A percentile compares a stretch with the other conserved stretches of the same genome.
These are phyloP conservation scores for Maccullochella peelii DNA, from an alignment of 2,113 vertebrate genomes.

Conservation along the genomic window DNA sequence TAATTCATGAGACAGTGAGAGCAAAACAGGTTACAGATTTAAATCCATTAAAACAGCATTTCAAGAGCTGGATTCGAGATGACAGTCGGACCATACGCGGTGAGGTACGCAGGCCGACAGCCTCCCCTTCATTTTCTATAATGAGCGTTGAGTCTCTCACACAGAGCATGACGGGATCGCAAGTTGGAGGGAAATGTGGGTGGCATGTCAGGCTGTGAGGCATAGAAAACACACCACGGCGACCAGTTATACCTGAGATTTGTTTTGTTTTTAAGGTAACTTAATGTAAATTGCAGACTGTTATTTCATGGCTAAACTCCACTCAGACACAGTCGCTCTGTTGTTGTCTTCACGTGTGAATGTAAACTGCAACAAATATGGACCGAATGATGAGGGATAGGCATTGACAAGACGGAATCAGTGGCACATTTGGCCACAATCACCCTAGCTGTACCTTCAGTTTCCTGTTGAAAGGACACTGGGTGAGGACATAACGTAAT, in stretches of 20 bases:
- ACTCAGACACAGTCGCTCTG: background rate
- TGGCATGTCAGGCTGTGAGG: background rate
- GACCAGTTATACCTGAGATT: background rate
- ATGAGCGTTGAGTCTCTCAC: background rate
- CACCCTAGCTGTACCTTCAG: background rate
- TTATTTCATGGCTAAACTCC: background rate
- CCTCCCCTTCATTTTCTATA: conserved; percentile 10
- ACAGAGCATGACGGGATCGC: background rate
- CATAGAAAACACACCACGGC: background rate
- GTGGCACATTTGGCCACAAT: background rate
- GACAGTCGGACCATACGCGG: background rate
- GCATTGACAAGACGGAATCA: background rate
- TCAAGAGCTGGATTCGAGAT: background rate
- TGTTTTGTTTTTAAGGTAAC: background rate
- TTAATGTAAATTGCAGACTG: background rate
- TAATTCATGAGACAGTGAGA: too few species aligned
- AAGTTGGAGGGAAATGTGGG: background rate
- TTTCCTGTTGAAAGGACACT: background rate
- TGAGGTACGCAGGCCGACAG: background rate
- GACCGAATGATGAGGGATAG: background rate
- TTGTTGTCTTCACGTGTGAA: background rate
- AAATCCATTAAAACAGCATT: background rate
- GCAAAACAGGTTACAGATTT: background rate
- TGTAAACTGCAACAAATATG: background rate
- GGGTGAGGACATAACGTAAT: background rate